These are phyloP conservation scores for Heteronetta atricapilla DNA, from an alignment of 2,113 vertebrate genomes.

Conservation along the genomic window DNA sequence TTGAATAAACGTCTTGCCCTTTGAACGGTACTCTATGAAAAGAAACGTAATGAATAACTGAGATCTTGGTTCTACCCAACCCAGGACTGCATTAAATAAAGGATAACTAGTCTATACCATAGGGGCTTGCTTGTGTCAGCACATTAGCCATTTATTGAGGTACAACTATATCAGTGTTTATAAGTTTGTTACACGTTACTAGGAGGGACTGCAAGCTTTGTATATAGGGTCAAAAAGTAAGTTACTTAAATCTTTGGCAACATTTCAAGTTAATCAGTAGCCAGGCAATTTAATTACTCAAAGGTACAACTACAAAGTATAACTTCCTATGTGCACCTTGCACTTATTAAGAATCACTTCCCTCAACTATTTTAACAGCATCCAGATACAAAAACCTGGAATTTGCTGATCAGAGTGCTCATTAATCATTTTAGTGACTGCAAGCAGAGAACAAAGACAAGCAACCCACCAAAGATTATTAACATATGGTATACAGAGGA, in stretches of 20 bases:
- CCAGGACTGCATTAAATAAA: background rate
- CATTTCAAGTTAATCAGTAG: constrained; percentile 13
- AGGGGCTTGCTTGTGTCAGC: background rate
- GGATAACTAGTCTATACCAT: background rate
- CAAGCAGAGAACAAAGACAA: background rate
- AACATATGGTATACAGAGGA: background rate
- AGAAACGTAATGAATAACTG: background rate
- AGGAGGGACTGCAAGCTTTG: background rate
- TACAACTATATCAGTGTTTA: background rate
- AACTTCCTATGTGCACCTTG: background rate
- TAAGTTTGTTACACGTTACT: background rate
- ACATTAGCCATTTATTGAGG: background rate
- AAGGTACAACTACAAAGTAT: background rate
- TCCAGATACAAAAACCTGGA: background rate
- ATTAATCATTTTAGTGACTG: background rate
- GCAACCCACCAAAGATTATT: background rate
- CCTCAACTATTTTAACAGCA: background rate
- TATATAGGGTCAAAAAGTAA: background rate
- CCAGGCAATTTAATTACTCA: background rate
- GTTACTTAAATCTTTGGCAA: background rate
- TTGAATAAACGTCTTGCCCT: background rate
- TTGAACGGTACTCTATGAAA: background rate
- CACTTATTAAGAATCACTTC: background rate
- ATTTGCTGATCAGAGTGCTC: background rate
- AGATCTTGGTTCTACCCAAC: background rate